Conservation (phyloP, 2,888 invertebrate species). For the Leptinotarsa rubiginosa region DNA sequence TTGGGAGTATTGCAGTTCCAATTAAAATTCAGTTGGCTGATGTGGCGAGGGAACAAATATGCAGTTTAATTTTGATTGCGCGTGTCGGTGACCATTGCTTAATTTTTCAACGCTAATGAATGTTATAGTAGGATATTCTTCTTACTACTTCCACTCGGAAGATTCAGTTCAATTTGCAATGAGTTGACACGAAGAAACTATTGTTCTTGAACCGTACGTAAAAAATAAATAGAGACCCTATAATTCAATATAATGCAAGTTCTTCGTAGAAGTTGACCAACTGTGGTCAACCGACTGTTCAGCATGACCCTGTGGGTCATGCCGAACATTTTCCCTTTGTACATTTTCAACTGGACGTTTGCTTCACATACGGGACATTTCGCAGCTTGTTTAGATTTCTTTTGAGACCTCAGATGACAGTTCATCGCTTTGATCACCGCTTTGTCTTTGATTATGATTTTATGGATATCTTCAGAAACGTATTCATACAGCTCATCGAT, state of each 20-base stretch:
- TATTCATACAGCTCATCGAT: slow-evolving; percentile 52
- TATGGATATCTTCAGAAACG: slow-evolving; percentile 28
- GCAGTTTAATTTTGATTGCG: slow-evolving; percentile 29
- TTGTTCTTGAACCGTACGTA: no score
- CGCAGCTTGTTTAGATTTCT: slow-evolving; percentile 50
- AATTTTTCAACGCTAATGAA: neutral
- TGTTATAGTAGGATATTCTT: neutral
- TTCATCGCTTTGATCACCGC: slow-evolving; percentile 68
- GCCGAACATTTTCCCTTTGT: slow-evolving; percentile 71
- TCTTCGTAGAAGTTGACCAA: no score
- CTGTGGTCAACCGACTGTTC: no score
- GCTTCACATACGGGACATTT: slow-evolving; percentile 66
- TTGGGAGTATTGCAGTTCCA: slow-evolving; percentile 59
- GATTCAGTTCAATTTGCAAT: no score
- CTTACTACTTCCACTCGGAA: neutral
- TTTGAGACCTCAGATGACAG: slow-evolving; percentile 70
- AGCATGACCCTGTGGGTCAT: slow-evolving; percentile 66
- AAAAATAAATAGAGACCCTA: no score
- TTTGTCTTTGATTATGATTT: slow-evolving; percentile 31
- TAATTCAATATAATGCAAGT: no score
- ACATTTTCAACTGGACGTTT: slow-evolving; percentile 65
- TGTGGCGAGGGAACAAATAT: slow-evolving; percentile 49
- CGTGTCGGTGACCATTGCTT: neutral
- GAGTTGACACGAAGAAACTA: no score
- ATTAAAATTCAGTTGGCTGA: slow-evolving; percentile 60